A percentile compares a stretch with the other conserved stretches of the same genome.
phyloP scores from a whole-genome alignment of 2,888 invertebrate species.

The Agonopterix subpropinquella region DNA sequence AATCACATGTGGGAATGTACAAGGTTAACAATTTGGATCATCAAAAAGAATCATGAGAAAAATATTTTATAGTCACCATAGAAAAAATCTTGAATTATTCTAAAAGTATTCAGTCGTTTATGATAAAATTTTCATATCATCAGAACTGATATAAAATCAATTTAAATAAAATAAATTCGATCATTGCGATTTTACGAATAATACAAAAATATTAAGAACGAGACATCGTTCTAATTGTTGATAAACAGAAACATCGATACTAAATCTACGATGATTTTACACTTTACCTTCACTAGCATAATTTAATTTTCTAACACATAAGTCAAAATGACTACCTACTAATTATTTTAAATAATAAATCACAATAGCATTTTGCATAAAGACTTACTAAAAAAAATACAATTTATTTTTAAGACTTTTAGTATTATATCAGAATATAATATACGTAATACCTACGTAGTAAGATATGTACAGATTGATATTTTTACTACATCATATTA shows the following conservation, averaged over 20 bases:
- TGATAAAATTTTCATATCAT: conserved; percentile 5
- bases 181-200: neutral
- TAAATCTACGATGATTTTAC: too few species aligned
- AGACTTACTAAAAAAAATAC: conserved; percentile 12
- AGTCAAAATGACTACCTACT: conserved; percentile 16
- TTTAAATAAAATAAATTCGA: neutral
- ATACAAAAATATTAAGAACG: conserved; percentile 3
- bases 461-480: conserved; percentile 38
- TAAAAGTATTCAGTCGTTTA: conserved; percentile 16
- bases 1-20: conserved; percentile 11
- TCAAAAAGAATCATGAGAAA: neutral
- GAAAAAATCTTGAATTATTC: too few species aligned
- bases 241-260: conserved; percentile 5
- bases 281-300: conserved; percentile 10
- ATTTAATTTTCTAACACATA: conserved; percentile 15
- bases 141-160: neutral
- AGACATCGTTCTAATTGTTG: neutral
- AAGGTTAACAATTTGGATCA: neutral
- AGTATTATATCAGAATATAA: conserved; percentile 3
- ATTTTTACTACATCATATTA: conserved; percentile 13
- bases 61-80: too few species aligned
- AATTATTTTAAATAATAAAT: conserved; percentile 21
- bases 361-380: conserved; percentile 27
- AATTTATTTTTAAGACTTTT: neutral
- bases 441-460: neutral